Evolutionary conservation across 2,113 vertebrate genomes (phyloP), one percentile per base, ranked within the genome.

Genomic region (Noctilio leporinus): DNA sequence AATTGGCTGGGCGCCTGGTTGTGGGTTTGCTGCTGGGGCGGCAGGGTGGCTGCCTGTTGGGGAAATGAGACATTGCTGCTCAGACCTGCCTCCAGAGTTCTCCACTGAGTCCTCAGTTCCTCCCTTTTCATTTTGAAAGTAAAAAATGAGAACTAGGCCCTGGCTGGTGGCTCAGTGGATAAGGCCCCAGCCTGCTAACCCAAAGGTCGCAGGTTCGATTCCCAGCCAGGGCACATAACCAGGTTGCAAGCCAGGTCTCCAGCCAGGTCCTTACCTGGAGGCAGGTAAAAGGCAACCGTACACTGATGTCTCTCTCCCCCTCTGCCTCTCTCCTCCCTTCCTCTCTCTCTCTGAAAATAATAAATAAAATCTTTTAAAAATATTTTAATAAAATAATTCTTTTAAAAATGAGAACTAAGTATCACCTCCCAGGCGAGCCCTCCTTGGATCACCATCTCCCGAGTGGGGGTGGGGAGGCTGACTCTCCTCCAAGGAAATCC

Each of bases 81-180:
- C 43, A 45, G 57, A 28, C 28, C 14, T 20, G 14, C 59, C 10
- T 47, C 51, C 17, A 0, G 0, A 2, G 26, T 5, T 11, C 40
- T 40, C 22, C 0, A 10, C 2, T 28, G 8, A 26, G 19, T 5
- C 10, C 33, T 51, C 10, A 3, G 55, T 26, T 90, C 77, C 81
- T 75, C 67, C 19, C 24, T 91, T 67, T 67, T 86, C 85, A 91
- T 77, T 47, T 17, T 30, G 38, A 92, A 86, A 95, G 91, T 51
- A 35, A 93, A 93, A 92, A 91, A 35, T 3, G 17, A 47, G 64
- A 89, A 75, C 12, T 2, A 10, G 53, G 62, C n/a, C n/a, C n/a
- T n/a, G n/a, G n/a, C n/a, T n/a, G n/a, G n/a, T n/a, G n/a, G n/a
- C n/a, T n/a, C n/a, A n/a, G n/a, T n/a, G n/a, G n/a, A n/a, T n/a